Base-by-base conservation (phyloP, 2,113 vertebrate genomes). In the Chaetodon auriga region DNA sequence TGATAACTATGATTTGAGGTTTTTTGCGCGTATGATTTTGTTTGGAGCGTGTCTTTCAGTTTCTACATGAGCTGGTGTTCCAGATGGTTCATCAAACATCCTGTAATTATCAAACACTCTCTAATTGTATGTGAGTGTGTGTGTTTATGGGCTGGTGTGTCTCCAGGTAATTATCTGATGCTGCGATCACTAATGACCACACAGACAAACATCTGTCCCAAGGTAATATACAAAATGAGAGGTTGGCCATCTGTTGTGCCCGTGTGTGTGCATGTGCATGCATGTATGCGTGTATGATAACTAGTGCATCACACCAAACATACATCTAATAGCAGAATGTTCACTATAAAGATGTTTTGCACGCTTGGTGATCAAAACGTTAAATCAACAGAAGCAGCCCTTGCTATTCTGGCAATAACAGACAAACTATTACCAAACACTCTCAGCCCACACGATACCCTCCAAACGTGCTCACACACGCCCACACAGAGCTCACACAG, bases 201-300 rank as follows among this genome's bases (percentile, higher is more conserved):
- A 93, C 87, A 90, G 87, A 84, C 91, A 92, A 94, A 93, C 93
- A 94, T 92, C 92, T 93, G 93, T 93, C 92, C 88, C 86, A 35
- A 68, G 90, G 90, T 89, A 90, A 90, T 87, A 51, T 75, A 68
- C 79, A 87, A 90, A 90, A 83, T 85, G 87, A 92, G 89, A 87
- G 89, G 72, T 74, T 61, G 90, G 73, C 92, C 91, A 94, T 91
- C 87, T 94, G 92, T 76, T 87, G 72, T 64, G 78, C 55, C 23
- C 45, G 46, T 2, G 9, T 70, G 55, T 68, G 58, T 36, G 43
- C 25, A 70, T 74, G 55, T 38, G 72, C 43, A 1, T 10, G 43
- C 43, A 45, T 11, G 43, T 45, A 45, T 9, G 1, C 6, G 0
- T 54, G 45, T 58, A 55, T 74, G 43, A 41, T 10, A 19, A 45